Conservation (phyloP, 2,888 invertebrate species). For the Agriopis leucophaearia region DNA sequence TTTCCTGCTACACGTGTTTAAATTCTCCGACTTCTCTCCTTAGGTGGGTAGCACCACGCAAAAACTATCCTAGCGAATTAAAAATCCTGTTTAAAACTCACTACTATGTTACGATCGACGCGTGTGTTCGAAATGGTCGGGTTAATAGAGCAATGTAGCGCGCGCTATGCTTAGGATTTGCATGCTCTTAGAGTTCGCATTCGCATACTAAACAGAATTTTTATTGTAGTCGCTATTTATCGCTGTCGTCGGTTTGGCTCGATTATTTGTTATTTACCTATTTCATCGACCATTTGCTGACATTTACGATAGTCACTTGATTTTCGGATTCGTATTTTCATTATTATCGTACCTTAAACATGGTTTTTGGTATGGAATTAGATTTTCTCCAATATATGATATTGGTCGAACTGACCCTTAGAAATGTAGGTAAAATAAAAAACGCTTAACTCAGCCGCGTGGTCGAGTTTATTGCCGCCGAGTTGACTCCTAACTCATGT, state of each 20-base stretch:
- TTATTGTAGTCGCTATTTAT: slow-evolving; percentile 48
- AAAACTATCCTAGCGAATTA: slow-evolving; percentile 22
- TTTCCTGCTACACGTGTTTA: slow-evolving; percentile 25
- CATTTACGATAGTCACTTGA: too few species aligned
- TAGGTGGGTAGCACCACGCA: slow-evolving; percentile 16
- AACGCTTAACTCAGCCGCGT: too few species aligned
- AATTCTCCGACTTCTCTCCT: slow-evolving; percentile 23
- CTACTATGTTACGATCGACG: neutral
- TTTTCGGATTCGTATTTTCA: too few species aligned
- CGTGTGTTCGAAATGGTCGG: slow-evolving; percentile 49
- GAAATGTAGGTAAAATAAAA: neutral
- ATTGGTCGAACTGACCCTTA: too few species aligned
- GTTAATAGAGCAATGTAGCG: slow-evolving; percentile 54
- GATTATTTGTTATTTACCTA: neutral
- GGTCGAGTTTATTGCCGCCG: too few species aligned
- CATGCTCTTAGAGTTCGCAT: slow-evolving; percentile 57
- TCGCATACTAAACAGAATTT: slow-evolving; percentile 67
- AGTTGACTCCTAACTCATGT: too few species aligned
- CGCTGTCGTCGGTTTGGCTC: slow-evolving; percentile 29
- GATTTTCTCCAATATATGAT: too few species aligned
- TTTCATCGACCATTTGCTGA: neutral
- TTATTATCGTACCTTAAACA: too few species aligned
- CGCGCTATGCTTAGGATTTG: slow-evolving; percentile 62
- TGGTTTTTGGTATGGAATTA: too few species aligned
- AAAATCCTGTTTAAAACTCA: slow-evolving; percentile 8